phyloP scores from a whole-genome alignment of 2,797 vertebrate species.

The Knipowitschia caucasica region DNA sequence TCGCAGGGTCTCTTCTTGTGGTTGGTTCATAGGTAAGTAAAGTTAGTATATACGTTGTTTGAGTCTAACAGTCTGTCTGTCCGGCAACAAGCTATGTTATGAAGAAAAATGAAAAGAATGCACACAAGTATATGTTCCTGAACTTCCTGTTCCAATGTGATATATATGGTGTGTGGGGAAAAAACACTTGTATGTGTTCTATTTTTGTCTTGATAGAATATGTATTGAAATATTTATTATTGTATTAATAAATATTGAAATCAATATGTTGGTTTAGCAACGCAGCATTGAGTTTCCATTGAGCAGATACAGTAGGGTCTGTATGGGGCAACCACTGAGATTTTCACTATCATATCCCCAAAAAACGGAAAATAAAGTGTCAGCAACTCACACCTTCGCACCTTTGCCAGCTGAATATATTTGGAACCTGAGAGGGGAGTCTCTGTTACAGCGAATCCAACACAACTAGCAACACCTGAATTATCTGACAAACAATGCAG shows the following conservation, averaged over 20 bases:
- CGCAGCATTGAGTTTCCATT: constrained; percentile 21
- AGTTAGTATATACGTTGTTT: neutral
- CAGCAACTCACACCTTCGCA: constrained; percentile 30
- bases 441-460: constrained; percentile 19
- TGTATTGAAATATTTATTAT: too few species aligned
- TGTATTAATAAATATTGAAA: neutral
- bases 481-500: constrained; percentile 2
- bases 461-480: constrained; percentile 11
- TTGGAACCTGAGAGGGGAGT: constrained; percentile 21
- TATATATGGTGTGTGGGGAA: too few species aligned
- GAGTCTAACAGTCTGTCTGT: neutral
- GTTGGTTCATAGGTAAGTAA: neutral
- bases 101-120: neutral
- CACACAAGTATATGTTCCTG: too few species aligned
- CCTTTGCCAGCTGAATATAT: constrained; percentile 41
- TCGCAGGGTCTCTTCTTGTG: neutral
- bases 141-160: too few species aligned
- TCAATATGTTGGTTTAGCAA: constrained; percentile 17
- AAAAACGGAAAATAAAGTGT: constrained; percentile 41
- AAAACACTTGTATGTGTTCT: too few species aligned
- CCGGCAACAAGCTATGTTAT: neutral
- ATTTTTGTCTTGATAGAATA: too few species aligned
- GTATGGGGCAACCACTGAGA: constrained; percentile 11
- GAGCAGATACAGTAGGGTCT: constrained; percentile 21
- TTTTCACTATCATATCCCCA: constrained; percentile 22